Conservation (phyloP, 1,140 invertebrate species). For the Bombus picipes region DNA sequence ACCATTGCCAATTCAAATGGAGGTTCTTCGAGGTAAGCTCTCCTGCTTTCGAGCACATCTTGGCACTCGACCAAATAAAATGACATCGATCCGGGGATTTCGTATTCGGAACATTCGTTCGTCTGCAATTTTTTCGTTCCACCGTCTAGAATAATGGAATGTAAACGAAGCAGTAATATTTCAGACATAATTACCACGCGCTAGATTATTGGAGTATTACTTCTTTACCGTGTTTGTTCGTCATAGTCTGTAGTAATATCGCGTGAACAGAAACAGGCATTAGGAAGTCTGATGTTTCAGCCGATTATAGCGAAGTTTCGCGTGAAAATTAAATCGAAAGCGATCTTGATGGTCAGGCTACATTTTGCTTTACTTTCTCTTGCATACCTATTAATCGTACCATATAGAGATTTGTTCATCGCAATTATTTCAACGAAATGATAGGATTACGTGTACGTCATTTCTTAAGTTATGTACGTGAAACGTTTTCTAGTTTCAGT, state of each 20-base stretch:
- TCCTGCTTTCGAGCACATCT: neutral
- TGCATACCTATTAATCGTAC: conserved; percentile 32
- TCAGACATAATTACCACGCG: neutral
- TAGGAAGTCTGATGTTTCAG: conserved; percentile 16
- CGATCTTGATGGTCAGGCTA: neutral
- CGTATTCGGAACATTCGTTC: neutral
- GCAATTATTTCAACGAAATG: neutral
- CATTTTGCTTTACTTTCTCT: conserved; percentile 35
- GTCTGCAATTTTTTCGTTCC: neutral
- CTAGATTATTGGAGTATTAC: neutral
- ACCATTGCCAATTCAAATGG: neutral
- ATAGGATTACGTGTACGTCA: neutral
- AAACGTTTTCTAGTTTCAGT: neutral
- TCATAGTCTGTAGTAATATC: neutral
- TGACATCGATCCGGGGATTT: conserved; percentile 1
- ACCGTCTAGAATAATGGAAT: conserved; percentile 26
- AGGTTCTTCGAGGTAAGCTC: neutral
- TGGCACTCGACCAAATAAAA: conserved; percentile 27
- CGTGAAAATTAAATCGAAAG: conserved; percentile 9
- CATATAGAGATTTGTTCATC: conserved; percentile 12
- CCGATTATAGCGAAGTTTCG: conserved; percentile 24
- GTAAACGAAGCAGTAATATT: conserved; percentile 12
- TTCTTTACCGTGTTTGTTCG: neutral
- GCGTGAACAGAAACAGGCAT: neutral
- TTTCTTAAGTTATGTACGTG: neutral